Evolutionary conservation across 2,888 invertebrate genomes (phyloP), one percentile per base, ranked within the genome.

Genomic region (Nowickia ferox): DNA sequence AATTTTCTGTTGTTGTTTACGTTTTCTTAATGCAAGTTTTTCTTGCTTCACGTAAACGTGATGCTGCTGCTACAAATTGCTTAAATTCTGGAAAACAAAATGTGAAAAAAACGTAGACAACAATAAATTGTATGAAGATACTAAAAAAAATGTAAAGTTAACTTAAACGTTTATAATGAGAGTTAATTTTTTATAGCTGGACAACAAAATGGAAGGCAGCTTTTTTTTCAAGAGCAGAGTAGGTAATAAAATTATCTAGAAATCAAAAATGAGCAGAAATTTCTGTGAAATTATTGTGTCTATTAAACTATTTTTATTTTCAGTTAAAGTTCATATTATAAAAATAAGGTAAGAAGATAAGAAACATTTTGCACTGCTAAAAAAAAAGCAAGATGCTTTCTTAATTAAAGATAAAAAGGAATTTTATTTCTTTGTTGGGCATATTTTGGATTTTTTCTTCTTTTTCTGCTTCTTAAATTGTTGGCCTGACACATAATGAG

Each of bases 11-110:
- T 61, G 66, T 15, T 61, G 6, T 30, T 30, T 30, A 30, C 6
- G 5, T 30, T 30, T 30, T 30, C 30, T 30, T 30, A 30, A 30
- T 30, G 30, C 30, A 30, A 30, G 2, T 30, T 30, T 30, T 30
- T 30, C 30, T 30, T 30, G 57, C 59, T 81, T 59, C 72, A 2
- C 51, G 59, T 59, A 75, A 82, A 85, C 85, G 85, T 85, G 85
- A 75, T 82, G 75, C 63, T 17, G 75, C 63, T 17, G 48, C n/a
- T 78, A 66, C 85, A 78, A 85, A 85, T 85, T 74, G 63, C 78
- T 79, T 61, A 72, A 57, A 22, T 71, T 71, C 61, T 48, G 30
- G 46, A 68, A 68, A 51, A 48, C 3, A 42, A 61, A 74, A 55
- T 53, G 10, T 59, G 71, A 22, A 53, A 65, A 19, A 53, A 42